Evolutionary conservation across 1,140 invertebrate species (phyloP), one percentile per base, ranked within the genome.

Genomic region (Copidosoma floridanum): DNA sequence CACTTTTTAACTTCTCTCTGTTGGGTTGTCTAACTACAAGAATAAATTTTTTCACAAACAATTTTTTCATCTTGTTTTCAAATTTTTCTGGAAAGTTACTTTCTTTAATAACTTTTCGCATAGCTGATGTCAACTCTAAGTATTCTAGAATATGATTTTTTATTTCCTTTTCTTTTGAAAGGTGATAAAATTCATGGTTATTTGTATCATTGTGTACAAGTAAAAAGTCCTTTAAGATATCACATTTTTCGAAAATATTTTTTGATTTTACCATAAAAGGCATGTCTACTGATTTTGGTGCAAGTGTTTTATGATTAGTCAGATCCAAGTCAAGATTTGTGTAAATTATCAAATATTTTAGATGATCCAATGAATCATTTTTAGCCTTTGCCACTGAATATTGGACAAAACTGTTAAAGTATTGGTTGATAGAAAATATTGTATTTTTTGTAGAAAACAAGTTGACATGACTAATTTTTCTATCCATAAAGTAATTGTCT

Each of bases 381-480:
- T n/a, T n/a, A n/a, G 27, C 23, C 32, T 59, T 50, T 16, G 29
- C 41, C 14, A 64, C 32, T 52, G 46, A 12, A 40, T 61, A 40
- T 35, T 64, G 57, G n/a, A 61, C 65, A 63, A 63, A 67, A 67
- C 59, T 67, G 59, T 58, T 48, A 55, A 67, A 57, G 53, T 65
- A 67, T 35, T 48, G 57, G 41, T 67, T 62, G 7, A 67, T 38
- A 46, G 55, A 55, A 51, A 56, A 65, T 41, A 38, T 63, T 32
- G 24, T 44, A 40, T 55, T 57, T 44, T 16, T 50, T 50, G 54
- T 65, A 40, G 65, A 52, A 56, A 68, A 68, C 54, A 68, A 56
- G 54, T 24, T 62, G 50, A 29, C 48, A 53, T 61, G 66, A 51
- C 35, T 52, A 50, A 68, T 59, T 47, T 61, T 18, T 18, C 57